phyloP scores from a whole-genome alignment of 2,797 vertebrate species.

The Alca torda region DNA sequence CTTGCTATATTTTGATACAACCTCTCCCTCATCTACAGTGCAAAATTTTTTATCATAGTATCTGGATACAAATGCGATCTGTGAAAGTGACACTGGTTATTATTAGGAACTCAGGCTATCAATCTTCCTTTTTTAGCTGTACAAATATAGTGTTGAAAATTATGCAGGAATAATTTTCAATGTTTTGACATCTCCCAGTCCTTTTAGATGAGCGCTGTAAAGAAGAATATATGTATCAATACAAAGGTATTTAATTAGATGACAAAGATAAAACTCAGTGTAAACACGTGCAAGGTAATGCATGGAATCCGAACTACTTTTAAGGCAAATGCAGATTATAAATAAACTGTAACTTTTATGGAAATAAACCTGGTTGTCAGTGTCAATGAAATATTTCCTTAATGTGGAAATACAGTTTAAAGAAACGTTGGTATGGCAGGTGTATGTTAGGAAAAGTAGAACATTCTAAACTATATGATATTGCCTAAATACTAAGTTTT shows the following conservation, averaged over 20 bases:
- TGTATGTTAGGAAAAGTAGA: neutral
- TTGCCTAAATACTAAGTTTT: neutral
- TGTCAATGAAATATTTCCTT: neutral
- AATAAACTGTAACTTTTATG: neutral
- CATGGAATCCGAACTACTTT: neutral
- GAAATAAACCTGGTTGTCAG: neutral
- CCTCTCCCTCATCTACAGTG: neutral
- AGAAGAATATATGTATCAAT: neutral
- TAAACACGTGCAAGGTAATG: neutral
- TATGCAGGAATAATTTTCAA: slow-evolving; percentile 1
- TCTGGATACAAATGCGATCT: neutral
- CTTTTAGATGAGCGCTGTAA: neutral
- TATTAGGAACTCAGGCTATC: neutral
- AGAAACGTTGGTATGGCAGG: neutral
- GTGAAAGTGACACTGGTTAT: neutral
- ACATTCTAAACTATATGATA: neutral
- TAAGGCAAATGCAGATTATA: neutral
- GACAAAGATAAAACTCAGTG: neutral
- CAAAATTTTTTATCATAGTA: neutral
- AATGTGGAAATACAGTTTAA: neutral
- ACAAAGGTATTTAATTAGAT: neutral
- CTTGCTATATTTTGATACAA: neutral
- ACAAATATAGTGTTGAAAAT: slow-evolving; percentile 17
- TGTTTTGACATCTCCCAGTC: slow-evolving; percentile 7
- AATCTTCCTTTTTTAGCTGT: neutral